Percentiles rank a stretch among this genome's conserved stretches.
Evolutionary conservation across 2,797 vertebrate genomes (phyloP).

Genomic region (Huso huso): DNA sequence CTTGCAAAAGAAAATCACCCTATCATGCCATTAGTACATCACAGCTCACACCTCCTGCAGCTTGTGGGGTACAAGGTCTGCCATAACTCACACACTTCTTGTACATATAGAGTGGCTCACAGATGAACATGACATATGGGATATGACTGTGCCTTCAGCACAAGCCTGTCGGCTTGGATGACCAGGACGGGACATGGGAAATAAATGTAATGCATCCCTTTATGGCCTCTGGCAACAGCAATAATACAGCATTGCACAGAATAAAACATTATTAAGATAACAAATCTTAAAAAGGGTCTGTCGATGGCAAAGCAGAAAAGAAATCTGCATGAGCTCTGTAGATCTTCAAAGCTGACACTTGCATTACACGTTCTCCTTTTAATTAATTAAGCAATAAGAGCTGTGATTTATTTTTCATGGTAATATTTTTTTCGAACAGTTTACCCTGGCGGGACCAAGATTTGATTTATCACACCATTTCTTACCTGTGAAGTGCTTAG

Average conservation of each 20-base stretch:
- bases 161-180: not conserved
- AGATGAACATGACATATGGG: constrained; percentile 2
- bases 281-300: not conserved
- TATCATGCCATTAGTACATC: too few relatives aligned
- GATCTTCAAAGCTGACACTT: not conserved
- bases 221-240: not conserved
- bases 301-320: not conserved
- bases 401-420: not conserved
- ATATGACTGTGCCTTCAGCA: constrained; percentile 7
- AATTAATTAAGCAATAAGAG: not conserved
- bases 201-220: not conserved
- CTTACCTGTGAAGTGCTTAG: not conserved
- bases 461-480: not conserved
- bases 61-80: not conserved
- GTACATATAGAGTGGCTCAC: not conserved
- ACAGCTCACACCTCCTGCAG: not conserved
- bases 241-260: not conserved
- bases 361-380: not conserved
- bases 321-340: not conserved
- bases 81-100: not conserved
- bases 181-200: not conserved
- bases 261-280: not conserved
- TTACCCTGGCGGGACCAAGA: not conserved
- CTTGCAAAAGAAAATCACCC: too few relatives aligned
- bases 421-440: not conserved